Evolutionary conservation across 2,797 vertebrate genomes (phyloP).

Genomic region (Hirundo rustica): DNA sequence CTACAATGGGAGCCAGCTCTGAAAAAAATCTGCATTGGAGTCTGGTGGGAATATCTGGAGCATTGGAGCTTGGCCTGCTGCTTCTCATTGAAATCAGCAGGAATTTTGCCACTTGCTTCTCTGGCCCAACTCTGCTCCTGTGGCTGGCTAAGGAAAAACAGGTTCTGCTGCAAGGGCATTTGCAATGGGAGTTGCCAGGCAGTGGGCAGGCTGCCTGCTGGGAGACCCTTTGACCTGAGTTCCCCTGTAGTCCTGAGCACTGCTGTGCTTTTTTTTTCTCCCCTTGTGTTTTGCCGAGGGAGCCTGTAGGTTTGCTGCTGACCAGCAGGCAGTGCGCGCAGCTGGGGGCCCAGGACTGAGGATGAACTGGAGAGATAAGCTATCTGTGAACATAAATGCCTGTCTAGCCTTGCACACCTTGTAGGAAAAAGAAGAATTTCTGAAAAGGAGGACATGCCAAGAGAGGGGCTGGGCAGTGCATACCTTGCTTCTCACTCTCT

Average conservation of each 20-base stretch:
- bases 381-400: background rate
- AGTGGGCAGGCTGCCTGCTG: background rate
- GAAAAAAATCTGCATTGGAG: background rate
- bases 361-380: background rate
- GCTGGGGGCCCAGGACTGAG: background rate
- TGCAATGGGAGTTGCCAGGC: background rate
- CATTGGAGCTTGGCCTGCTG: background rate
- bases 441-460: fast-evolving
- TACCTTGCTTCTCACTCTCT: background rate
- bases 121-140: background rate
- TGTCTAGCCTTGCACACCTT: background rate
- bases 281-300: background rate
- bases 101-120: background rate
- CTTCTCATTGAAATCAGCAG: background rate
- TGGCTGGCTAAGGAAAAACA: background rate
- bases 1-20: background rate
- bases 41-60: background rate
- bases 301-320: background rate
- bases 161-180: background rate
- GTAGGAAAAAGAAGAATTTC: background rate
- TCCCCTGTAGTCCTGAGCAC: background rate
- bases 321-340: fast-evolving
- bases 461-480: background rate
- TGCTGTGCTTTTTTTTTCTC: background rate
- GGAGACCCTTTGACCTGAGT: background rate